phyloP scores from a whole-genome alignment of 2,888 invertebrate species.

The Dorcus parallelipipedus region DNA sequence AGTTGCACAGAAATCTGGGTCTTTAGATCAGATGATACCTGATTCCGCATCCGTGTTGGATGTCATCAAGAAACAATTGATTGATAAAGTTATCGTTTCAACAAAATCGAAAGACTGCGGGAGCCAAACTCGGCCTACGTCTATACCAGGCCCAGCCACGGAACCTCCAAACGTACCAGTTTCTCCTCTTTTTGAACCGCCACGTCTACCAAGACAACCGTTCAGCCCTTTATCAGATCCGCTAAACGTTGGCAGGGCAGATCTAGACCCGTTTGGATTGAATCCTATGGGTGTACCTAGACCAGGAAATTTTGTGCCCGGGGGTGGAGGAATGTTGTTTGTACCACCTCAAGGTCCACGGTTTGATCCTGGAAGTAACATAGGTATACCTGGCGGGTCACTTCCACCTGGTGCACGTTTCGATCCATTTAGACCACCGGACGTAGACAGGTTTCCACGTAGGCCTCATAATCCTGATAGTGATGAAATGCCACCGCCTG shows the following conservation, averaged over 20 bases:
- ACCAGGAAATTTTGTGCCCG: constrained; percentile 26
- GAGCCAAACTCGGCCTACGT: constrained; percentile 24
- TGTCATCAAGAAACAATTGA: constrained; percentile 61
- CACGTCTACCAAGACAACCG: background rate
- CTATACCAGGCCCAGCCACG: constrained; percentile 1
- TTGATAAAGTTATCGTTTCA: constrained; percentile 58
- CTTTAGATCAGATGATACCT: constrained; percentile 63
- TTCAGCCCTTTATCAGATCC: constrained; percentile 2
- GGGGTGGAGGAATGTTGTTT: constrained; percentile 72
- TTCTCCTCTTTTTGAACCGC: constrained; percentile 5
- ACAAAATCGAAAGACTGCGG: constrained; percentile 35
- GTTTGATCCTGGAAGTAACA: constrained; percentile 27
- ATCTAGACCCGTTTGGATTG: constrained; percentile 72
- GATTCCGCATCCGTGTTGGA: constrained; percentile 60
- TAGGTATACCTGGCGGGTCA: constrained; percentile 49
- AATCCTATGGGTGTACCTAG: constrained; percentile 36
- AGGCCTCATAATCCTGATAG: constrained; percentile 58
- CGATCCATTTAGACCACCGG: constrained; percentile 76
- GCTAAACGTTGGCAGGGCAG: constrained; percentile 63
- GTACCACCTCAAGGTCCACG: constrained; percentile 55
- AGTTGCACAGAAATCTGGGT: constrained; percentile 48
- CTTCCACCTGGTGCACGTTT: constrained; percentile 79
- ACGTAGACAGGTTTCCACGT: constrained; percentile 47
- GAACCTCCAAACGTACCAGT: constrained; percentile 3
- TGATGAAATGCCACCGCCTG: constrained; percentile 74